Evolutionary conservation across 2,113 vertebrate species (phyloP).

Genomic region (Trachemys scripta): DNA sequence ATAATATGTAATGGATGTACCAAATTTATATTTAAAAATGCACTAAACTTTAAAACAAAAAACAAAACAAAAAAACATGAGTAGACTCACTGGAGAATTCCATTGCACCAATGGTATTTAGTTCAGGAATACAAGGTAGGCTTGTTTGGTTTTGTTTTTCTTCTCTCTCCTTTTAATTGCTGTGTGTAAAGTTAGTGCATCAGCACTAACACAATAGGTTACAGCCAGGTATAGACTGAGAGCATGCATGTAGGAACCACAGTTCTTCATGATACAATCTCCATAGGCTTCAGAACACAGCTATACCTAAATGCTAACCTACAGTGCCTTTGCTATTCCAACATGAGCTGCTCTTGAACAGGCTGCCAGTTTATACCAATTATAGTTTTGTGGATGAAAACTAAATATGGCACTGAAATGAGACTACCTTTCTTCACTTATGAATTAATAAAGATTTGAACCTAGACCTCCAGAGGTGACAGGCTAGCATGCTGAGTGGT

Average conservation of each 20-base stretch:
- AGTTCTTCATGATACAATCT: background rate
- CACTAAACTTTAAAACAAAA: background rate
- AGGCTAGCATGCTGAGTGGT: background rate
- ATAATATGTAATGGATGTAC: background rate
- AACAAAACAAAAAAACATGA: background rate
- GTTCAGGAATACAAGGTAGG: background rate
- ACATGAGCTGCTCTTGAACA: background rate
- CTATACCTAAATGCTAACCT: background rate
- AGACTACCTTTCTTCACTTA: background rate
- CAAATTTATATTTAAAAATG: background rate
- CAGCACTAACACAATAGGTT: background rate
- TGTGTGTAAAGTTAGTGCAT: background rate
- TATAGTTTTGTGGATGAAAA: background rate
- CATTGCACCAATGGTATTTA: accelerated
- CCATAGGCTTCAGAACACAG: background rate
- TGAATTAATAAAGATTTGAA: background rate
- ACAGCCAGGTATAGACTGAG: background rate
- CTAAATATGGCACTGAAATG: background rate
- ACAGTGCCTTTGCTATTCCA: background rate
- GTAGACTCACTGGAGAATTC: background rate
- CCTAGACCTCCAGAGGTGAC: background rate
- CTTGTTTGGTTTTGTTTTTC: background rate
- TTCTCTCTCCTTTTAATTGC: background rate
- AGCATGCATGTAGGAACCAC: background rate
- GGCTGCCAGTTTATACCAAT: background rate